A percentile compares a stretch with the other conserved stretches of the same genome.
Conservation (phyloP, 2,888 invertebrate genomes). For the Lasioglossum pauxillum region DNA sequence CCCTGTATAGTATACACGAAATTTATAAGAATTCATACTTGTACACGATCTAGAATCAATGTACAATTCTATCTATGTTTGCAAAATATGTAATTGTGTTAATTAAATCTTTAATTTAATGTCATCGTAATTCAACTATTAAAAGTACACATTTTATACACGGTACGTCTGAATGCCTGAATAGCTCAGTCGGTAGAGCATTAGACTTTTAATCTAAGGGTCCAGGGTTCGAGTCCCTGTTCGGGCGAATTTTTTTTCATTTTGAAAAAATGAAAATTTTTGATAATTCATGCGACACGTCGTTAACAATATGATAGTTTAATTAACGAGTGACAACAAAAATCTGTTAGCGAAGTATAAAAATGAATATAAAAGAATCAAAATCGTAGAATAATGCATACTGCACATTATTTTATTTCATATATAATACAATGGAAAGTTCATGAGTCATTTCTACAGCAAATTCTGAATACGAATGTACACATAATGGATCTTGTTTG, state of each 20-base stretch:
- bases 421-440: slow-evolving; percentile 21
- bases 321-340: neutral
- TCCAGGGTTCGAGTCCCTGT: slow-evolving; percentile 84
- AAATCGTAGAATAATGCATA: neutral
- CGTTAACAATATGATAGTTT: neutral
- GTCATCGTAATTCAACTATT: neutral
- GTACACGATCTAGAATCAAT: neutral
- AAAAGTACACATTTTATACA: neutral
- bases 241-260: slow-evolving; percentile 75
- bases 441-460: neutral
- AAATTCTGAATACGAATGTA: slow-evolving; percentile 11
- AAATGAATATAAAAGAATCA: neutral
- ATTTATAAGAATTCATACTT: neutral
- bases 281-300: neutral
- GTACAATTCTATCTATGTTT: neutral
- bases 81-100: neutral
- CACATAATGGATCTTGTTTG: neutral
- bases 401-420: slow-evolving; percentile 33
- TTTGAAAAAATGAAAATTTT: neutral
- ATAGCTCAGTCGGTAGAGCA: slow-evolving; percentile 83
- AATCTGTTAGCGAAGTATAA: neutral
- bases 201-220: slow-evolving; percentile 84
- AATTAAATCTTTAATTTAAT: neutral
- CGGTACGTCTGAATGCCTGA: slow-evolving; percentile 65
- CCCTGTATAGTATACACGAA: neutral